These are phyloP conservation scores for Rotaria magnacalcarata DNA, from an alignment of 2,888 invertebrate species.

Conservation along the genomic window DNA sequence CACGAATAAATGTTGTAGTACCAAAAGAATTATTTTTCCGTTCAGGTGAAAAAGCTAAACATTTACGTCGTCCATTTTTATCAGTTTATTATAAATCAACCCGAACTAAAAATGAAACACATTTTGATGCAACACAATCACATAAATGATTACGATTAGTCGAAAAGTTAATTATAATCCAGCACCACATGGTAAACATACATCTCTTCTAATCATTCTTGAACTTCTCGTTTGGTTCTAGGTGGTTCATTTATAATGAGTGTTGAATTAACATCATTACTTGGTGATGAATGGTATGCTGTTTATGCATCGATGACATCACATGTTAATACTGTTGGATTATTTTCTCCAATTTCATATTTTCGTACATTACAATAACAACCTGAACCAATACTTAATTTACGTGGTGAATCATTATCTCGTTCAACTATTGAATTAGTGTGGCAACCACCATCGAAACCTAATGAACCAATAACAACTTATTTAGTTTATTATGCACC, in stretches of 20 bases:
- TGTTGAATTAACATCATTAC: not conserved
- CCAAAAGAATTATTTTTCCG: not conserved
- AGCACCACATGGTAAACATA: not conserved
- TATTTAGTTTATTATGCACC: slow-evolving; percentile 23
- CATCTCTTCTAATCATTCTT: too few species aligned
- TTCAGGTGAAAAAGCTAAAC: not conserved
- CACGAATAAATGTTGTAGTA: not conserved
- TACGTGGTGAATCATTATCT: slow-evolving; percentile 3
- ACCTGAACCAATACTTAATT: slow-evolving; percentile 15
- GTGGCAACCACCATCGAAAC: slow-evolving; percentile 10
- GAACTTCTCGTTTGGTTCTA: not conserved
- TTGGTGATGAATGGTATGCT: slow-evolving; percentile 25
- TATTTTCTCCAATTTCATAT: slow-evolving; percentile 10
- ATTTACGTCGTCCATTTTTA: slow-evolving; percentile 33
- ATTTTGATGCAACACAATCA: not conserved
- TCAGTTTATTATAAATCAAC: slow-evolving; percentile 22
- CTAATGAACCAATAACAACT: not conserved
- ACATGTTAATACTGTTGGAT: not conserved
- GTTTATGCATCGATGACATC: not conserved
- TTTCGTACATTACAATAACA: slow-evolving; percentile 12
- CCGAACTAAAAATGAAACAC: slow-evolving; percentile 3
- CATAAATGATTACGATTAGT: slow-evolving; percentile 8
- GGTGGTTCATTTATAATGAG: not conserved
- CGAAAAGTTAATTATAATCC: slow-evolving; percentile 14
- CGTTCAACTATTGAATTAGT: not conserved